Base-by-base conservation (phyloP, 1,140 invertebrate genomes). In the Tetramorium simillimum region DNA sequence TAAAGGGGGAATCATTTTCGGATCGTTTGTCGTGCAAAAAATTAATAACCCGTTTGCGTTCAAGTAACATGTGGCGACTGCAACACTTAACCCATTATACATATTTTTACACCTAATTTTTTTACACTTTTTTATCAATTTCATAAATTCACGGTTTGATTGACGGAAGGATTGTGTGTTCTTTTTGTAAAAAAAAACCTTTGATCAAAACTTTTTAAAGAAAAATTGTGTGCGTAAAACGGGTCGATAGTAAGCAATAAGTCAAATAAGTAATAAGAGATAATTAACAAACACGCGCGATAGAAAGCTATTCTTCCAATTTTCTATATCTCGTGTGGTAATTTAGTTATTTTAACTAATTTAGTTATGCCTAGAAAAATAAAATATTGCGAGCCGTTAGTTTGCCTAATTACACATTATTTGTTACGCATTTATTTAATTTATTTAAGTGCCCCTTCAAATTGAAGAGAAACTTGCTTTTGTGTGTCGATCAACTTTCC, bases 1-100 rank as follows among this genome's bases (percentile, higher is more conserved):
- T 75, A 84, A 60, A 43, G 40, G 80, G 43, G 51, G 62, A 84
- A 84, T 84, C 80, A 72, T 73, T 84, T 73, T 73, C 69, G 69
- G 56, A 75, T 75, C 80, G 53, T 60, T 82, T 58, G 80, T 46
- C 67, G 53, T 21, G 69, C 80, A 75, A 84, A 75, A 84, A 84
- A 58, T 60, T 84, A 84, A 84, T 72, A 73, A 75, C 40, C 53
- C 51, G 80, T 53, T 81, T 24, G 65, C 62, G 62, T n/a, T 24
- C 6, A 72, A 33, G 67, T 58, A 62, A 75, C 69, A 60, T 75
- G 53, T 62, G 69, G 53, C 53, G 40, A 73, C 53, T 56, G 40
- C 53, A 49, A 40, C 58, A 75, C 72, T 84, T 84, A 84, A 75
- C 80, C 14, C 80, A 73, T 73, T 75, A 75, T 28, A 51, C 24